Conservation (phyloP, 2,888 invertebrate genomes). For the Ectropis crepuscularia region DNA sequence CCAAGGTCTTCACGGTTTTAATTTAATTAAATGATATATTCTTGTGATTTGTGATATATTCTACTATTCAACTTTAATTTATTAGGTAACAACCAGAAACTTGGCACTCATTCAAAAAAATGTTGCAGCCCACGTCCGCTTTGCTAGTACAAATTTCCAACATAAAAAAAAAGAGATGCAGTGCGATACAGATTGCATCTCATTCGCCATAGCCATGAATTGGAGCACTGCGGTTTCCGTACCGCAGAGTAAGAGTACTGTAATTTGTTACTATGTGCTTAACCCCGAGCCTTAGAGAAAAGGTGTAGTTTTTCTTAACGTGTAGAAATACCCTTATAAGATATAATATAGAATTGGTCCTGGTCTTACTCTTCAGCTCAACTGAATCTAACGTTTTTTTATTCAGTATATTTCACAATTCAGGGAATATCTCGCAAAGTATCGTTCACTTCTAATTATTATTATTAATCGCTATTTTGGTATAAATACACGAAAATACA, state of each 20-base stretch:
- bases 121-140: constrained; percentile 29
- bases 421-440: too few relatives aligned
- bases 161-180: constrained; percentile 43
- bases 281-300: constrained; percentile 53
- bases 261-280: constrained; percentile 68
- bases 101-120: constrained; percentile 29
- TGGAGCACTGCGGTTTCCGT: constrained; percentile 64
- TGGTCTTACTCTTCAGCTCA: too few relatives aligned
- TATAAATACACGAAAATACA: too few relatives aligned
- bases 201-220: constrained; percentile 48
- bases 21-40: too few relatives aligned
- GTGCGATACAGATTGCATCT: constrained; percentile 56
- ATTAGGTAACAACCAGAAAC: background rate
- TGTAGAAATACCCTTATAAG: constrained; percentile 5
- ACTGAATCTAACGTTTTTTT: too few relatives aligned
- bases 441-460: too few relatives aligned
- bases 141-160: constrained; percentile 21
- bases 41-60: too few relatives aligned
- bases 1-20: too few relatives aligned
- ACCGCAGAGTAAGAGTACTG: constrained; percentile 58
- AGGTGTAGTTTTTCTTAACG: constrained; percentile 23
- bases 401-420: too few relatives aligned
- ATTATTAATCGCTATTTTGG: too few relatives aligned
- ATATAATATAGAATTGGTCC: too few relatives aligned
- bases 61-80: too few relatives aligned